A percentile compares a stretch with the other conserved stretches of the same genome.
phyloP scores from a whole-genome alignment of 2,113 vertebrate species.

The Pterocles gutturalis region DNA sequence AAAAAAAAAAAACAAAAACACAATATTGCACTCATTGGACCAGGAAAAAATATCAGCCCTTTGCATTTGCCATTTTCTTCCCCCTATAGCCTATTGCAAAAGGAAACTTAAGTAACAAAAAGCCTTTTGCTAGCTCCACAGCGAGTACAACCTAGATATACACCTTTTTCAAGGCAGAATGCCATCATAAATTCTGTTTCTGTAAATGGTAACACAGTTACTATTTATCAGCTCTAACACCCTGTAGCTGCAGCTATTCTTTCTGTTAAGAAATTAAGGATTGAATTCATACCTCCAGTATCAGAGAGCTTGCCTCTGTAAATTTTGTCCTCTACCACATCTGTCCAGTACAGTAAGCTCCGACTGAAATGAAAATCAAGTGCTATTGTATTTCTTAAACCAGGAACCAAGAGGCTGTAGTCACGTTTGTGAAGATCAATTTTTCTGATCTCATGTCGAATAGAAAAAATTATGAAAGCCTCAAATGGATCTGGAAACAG shows the following conservation, averaged over 20 bases:
- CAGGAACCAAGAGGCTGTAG: constrained; percentile 96
- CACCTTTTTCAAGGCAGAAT: background rate
- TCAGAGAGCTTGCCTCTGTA: constrained; percentile 95
- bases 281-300: constrained; percentile 84
- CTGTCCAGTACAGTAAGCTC: constrained; percentile 98
- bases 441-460: constrained; percentile 96
- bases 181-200: background rate
- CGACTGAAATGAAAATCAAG: constrained; percentile 97
- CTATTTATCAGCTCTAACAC: accelerated
- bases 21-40: background rate
- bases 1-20: background rate
- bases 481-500: constrained; percentile 92
- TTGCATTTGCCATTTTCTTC: background rate
- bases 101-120: background rate
- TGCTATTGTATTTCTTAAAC: constrained; percentile 95
- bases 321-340: constrained; percentile 99
- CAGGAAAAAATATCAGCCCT: background rate
- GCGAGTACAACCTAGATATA: accelerated
- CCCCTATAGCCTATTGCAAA: background rate
- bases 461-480: constrained; percentile 98
- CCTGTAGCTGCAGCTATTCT: background rate
- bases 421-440: constrained; percentile 98
- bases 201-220: background rate
- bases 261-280: background rate
- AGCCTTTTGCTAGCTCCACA: background rate